Evolutionary conservation across 2,113 vertebrate species (phyloP).

Genomic region (Antigone vipio): DNA sequence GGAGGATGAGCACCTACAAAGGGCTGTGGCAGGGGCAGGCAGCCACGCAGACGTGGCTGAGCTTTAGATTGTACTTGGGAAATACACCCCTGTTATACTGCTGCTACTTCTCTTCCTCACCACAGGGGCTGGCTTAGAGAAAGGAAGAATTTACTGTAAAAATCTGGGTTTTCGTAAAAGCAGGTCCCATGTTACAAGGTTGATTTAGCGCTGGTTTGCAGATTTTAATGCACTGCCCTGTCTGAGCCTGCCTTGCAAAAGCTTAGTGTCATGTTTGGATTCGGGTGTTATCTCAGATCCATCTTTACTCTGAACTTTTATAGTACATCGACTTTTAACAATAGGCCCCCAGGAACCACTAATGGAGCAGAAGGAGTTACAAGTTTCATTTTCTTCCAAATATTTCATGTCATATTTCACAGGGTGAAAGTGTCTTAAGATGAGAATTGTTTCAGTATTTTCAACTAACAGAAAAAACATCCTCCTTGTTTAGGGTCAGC

Average conservation of each 20-base stretch:
- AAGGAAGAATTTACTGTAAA: background rate
- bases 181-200: background rate
- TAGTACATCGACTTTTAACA: background rate
- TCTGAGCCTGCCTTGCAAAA: background rate
- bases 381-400: constrained; percentile 3
- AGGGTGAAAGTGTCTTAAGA: background rate
- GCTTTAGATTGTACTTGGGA: background rate
- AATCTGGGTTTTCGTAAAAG: fast-evolving
- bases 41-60: background rate
- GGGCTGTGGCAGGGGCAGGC: background rate
- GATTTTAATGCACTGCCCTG: background rate
- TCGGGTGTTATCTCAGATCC: background rate
- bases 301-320: background rate
- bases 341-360: background rate
- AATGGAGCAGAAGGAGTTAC: background rate
- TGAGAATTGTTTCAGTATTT: background rate
- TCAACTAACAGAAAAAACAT: background rate
- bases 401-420: background rate
- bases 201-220: background rate
- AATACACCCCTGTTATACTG: background rate
- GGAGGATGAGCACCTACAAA: fast-evolving
- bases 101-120: background rate
- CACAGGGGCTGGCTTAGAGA: background rate
- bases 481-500: background rate
- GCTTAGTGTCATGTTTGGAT: fast-evolving